These are phyloP conservation scores for Gerris lacustris DNA, from an alignment of 2,888 invertebrate genomes.

Conservation along the genomic window DNA sequence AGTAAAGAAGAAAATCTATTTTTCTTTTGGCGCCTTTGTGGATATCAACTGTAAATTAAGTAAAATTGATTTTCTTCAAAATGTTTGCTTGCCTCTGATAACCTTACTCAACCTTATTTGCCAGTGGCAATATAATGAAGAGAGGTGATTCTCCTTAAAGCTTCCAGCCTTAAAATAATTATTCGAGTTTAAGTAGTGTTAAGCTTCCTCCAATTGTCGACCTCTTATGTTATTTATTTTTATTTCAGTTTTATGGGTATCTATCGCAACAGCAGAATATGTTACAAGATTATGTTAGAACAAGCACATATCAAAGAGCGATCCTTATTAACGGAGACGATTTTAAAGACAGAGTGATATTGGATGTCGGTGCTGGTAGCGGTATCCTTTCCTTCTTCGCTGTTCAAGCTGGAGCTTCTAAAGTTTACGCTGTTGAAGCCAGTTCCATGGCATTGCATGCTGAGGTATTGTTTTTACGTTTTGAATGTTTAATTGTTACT, in stretches of 20 bases:
- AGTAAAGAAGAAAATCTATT: no score
- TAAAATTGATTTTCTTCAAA: no score
- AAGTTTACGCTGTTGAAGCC: slow-evolving; percentile 98
- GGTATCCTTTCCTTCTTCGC: slow-evolving; percentile 98
- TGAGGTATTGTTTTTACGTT: slow-evolving; percentile 41
- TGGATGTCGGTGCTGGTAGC: slow-evolving; percentile 97
- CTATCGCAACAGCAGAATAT: slow-evolving; percentile 99
- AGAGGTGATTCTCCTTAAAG: no score
- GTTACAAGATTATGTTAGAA: slow-evolving; percentile 99
- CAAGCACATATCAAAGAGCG: slow-evolving; percentile 95
- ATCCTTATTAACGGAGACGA: slow-evolving; percentile 86
- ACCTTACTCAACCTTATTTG: no score
- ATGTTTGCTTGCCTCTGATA: no score
- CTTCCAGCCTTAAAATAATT: no score
- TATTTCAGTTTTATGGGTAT: slow-evolving; percentile 85
- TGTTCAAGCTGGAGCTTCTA: slow-evolving; percentile 89
- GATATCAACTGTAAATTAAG: no score
- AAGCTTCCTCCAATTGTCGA: no score
- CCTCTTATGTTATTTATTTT: slow-evolving; percentile 17
- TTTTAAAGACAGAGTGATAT: slow-evolving; percentile 78
- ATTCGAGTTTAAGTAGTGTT: no score
- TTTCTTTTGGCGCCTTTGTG: no score
- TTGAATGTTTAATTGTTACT: no score
- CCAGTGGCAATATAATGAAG: no score
- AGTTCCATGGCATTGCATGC: slow-evolving; percentile 97